phyloP scores from a whole-genome alignment of 2,113 vertebrate species.

The Brachyhypopomus gauderio region DNA sequence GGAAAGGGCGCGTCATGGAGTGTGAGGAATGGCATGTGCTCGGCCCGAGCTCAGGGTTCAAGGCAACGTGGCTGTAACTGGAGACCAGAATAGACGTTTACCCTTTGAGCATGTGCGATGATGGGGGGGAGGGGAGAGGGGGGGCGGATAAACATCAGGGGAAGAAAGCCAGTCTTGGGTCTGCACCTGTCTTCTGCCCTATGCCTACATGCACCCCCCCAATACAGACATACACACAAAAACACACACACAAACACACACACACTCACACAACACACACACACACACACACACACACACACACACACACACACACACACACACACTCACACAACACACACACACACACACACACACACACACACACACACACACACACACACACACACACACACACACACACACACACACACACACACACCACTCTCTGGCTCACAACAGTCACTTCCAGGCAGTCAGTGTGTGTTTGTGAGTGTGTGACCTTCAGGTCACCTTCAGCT shows the following conservation, averaged over 20 bases:
- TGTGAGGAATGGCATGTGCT: constrained; percentile 75
- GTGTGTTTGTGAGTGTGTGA: constrained; percentile 48
- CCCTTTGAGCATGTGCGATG: constrained; percentile 74
- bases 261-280: too few species aligned
- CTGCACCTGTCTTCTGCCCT: constrained; percentile 62
- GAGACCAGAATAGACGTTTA: constrained; percentile 82
- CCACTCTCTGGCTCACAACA: constrained; percentile 21
- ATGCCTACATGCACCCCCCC: constrained; percentile 46
- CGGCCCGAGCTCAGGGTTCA: constrained; percentile 72
- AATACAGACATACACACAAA: too few species aligned
- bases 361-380: too few species aligned
- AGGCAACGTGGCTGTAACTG: constrained; percentile 75
- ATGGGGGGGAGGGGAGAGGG: constrained; percentile 38
- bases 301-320: not conserved
- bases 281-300: too few species aligned
- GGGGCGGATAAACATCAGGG: constrained; percentile 78
- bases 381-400: too few species aligned
- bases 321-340: constrained; percentile 2
- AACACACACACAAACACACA: too few species aligned
- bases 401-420: not conserved
- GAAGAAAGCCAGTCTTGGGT: constrained; percentile 45
- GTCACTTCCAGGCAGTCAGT: constrained; percentile 48
- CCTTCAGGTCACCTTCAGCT: constrained; percentile 70
- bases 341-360: too few species aligned
- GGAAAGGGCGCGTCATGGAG: constrained; percentile 66